Conservation (phyloP, 23 tunicate genomes). For the Ascidia mentula region DNA sequence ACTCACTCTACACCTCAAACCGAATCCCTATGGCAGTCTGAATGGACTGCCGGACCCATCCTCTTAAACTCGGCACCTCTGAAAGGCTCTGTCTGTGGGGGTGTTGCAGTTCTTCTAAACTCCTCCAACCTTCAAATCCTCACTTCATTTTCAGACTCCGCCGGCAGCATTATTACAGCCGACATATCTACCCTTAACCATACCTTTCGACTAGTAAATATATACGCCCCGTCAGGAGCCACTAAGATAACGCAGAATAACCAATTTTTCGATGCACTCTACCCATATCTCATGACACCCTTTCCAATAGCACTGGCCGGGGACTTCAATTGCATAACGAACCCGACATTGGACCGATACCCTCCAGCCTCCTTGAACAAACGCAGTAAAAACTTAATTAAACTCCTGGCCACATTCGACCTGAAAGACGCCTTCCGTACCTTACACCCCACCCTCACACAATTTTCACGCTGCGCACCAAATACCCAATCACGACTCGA, state of each 20-base stretch:
- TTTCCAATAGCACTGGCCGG: neutral
- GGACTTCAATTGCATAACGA: neutral
- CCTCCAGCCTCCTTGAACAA: neutral
- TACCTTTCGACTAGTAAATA: neutral
- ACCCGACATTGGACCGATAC: no score
- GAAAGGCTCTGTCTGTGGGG: neutral
- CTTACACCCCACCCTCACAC: neutral
- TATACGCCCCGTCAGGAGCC: neutral
- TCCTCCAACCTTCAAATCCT: neutral
- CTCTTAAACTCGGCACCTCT: constrained; percentile 7
- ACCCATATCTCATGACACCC: neutral
- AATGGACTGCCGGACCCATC: constrained; percentile 3
- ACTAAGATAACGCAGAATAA: neutral
- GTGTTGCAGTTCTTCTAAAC: constrained; percentile 3
- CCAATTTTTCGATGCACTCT: neutral
- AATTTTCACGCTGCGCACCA: neutral
- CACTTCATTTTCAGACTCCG: neutral
- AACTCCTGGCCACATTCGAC: neutral
- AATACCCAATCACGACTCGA: neutral
- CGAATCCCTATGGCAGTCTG: constrained; percentile 7
- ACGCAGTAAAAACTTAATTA: neutral
- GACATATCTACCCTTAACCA: neutral
- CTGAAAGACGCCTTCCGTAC: neutral
- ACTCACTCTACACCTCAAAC: neutral
- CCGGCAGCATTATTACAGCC: neutral